Percentiles rank a stretch among this genome's conserved stretches.
Conservation (phyloP, 2,113 vertebrate genomes). For the Nannospalax galili region DNA sequence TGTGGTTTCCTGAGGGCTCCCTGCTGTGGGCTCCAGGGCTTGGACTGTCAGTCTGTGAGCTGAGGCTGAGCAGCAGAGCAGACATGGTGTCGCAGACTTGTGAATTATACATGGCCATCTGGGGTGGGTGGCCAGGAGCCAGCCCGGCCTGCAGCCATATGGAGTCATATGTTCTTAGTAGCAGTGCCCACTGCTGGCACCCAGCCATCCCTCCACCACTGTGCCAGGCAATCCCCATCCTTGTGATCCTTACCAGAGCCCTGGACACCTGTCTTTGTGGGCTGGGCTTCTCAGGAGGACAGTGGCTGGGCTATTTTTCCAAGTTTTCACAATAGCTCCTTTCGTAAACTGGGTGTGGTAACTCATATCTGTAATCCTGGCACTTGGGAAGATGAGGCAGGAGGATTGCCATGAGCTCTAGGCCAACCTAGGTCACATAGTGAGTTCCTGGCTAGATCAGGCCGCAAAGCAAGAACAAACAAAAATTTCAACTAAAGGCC, state of each 20-base stretch:
- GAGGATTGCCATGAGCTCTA: background rate
- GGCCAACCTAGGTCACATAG: background rate
- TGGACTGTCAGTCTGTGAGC: conserved; percentile 79
- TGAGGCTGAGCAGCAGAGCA: conserved; percentile 82
- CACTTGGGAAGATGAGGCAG: background rate
- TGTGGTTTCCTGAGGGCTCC: background rate
- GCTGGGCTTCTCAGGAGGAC: background rate
- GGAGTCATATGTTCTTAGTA: conserved; percentile 77
- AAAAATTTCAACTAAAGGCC: background rate
- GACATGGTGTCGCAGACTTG: conserved; percentile 74
- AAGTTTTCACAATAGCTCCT: background rate
- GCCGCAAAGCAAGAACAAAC: background rate
- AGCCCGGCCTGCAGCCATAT: conserved; percentile 73
- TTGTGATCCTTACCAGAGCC: background rate
- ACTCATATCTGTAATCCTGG: background rate
- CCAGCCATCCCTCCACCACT: conserved; percentile 47
- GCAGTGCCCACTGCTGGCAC: conserved; percentile 66
- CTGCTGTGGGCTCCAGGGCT: background rate
- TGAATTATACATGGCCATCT: conserved; percentile 83
- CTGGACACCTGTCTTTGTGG: background rate
- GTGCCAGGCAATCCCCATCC: conserved; percentile 46
- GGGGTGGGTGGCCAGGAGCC: conserved; percentile 70
- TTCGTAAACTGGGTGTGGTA: background rate
- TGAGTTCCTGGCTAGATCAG: background rate
- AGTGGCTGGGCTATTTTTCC: accelerated